Evolutionary conservation across 2,888 invertebrate genomes (phyloP).

Genomic region (Spialia ferax): DNA sequence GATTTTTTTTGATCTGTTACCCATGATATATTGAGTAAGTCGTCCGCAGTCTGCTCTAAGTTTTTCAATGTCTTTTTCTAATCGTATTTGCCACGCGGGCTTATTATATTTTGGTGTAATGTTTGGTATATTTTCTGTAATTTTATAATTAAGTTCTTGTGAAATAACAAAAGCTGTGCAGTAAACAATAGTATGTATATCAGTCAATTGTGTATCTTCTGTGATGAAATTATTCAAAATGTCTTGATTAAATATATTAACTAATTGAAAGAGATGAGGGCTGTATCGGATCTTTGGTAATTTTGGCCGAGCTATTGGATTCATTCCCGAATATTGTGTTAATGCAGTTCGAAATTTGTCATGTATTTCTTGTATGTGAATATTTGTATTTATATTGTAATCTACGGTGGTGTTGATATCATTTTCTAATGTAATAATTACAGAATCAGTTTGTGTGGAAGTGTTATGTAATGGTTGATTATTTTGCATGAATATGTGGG

Average conservation of each 20-base stretch:
- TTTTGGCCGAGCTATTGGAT: background rate
- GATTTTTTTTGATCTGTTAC: too few relatives aligned
- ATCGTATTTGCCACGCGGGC: background rate
- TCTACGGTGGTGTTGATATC: background rate
- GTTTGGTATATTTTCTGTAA: background rate
- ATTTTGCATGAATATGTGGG: background rate
- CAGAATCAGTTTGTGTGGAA: background rate
- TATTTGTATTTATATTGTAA: background rate
- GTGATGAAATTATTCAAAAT: background rate
- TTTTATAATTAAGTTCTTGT: background rate
- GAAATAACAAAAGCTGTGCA: constrained; percentile 4
- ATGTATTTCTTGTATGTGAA: background rate
- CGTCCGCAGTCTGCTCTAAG: background rate
- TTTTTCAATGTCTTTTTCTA: background rate
- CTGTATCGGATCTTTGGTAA: background rate
- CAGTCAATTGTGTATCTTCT: background rate
- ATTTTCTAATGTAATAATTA: background rate
- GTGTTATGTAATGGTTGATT: background rate
- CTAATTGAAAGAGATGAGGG: background rate
- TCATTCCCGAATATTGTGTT: background rate
- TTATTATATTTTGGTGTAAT: background rate
- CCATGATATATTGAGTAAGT: too few relatives aligned
- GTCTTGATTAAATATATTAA: background rate
- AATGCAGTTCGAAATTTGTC: background rate
- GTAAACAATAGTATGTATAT: background rate